Base-by-base conservation (phyloP, 1,140 invertebrate genomes). In the Chionoecetes opilio region DNA sequence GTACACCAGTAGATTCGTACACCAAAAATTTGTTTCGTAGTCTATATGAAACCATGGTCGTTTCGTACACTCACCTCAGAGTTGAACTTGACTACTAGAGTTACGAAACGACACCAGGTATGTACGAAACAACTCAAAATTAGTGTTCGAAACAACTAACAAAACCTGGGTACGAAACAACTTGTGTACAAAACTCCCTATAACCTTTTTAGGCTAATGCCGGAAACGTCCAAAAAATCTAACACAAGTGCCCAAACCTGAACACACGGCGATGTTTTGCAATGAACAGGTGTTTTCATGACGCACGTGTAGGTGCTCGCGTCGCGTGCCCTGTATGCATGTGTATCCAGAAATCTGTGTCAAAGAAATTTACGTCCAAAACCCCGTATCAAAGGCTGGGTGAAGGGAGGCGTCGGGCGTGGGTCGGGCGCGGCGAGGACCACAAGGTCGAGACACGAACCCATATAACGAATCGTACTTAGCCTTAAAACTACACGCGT, bases 381-480 rank as follows among this genome's bases (percentile, higher is more conserved):
- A 75, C 21, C 63, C 26, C 63, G 63, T 75, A 75, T 75, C 63
- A 75, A 75, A 75, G 53, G 63, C 63, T 75, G 21, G 63, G n/a
- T 75, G n/a, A 26, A 75, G 63, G 63, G 63, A 75, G 63, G 63
- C 63, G 63, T 75, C 63, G 63, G 63, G 63, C 63, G 63, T n/a
- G 21, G n/a, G 11, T n/a, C n/a, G 63, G 63, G 21, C 63, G 63
- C 63, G 26, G 63, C 2, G 63, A 75, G 63, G n/a, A n/a, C 21
- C n/a, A 75, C 21, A 21, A 75, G 63, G 63, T n/a, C 21, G n/a
- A 26, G 11, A 75, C 0, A 75, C 46, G 37, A 90, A 37, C 37
- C 88, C 88, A 31, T 41, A 90, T 90, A 90, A 90, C 88, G 88
- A 90, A 90, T 41, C 34, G 34, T 38, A 9, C 38, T 90, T 90